These are phyloP conservation scores for Platichthys stellatus DNA, from an alignment of 2,113 vertebrate species.

Conservation along the genomic window DNA sequence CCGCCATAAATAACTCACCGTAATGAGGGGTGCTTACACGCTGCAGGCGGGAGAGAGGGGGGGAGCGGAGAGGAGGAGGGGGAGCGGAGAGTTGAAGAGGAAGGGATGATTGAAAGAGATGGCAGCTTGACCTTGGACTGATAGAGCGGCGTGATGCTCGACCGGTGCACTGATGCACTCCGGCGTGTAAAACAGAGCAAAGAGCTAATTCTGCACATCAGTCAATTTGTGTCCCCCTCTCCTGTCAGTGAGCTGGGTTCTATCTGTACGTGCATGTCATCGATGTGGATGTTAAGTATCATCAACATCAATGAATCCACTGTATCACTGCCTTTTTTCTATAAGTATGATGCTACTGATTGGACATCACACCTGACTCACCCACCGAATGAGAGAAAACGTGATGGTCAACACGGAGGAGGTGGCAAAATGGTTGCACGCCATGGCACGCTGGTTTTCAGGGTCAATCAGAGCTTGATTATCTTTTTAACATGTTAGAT, in stretches of 20 bases:
- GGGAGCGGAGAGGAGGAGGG: slow-evolving; percentile 6
- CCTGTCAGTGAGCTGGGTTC: not conserved
- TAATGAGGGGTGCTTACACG: slow-evolving; percentile 61
- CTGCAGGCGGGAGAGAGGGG: slow-evolving; percentile 31
- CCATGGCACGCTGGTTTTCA: too few species aligned
- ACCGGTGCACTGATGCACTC: not conserved
- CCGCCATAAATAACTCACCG: slow-evolving; percentile 69
- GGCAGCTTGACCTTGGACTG: slow-evolving; percentile 61
- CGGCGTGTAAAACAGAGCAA: slow-evolving; percentile 17
- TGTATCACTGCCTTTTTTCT: too few species aligned
- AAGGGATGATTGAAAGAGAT: slow-evolving; percentile 43
- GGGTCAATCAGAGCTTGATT: too few species aligned
- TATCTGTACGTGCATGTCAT: slow-evolving; percentile 24
- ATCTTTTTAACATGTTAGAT: too few species aligned
- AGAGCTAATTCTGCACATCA: slow-evolving; percentile 8
- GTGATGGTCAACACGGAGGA: too few species aligned
- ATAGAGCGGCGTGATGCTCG: slow-evolving; percentile 10
- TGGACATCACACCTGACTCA: too few species aligned
- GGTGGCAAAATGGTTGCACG: too few species aligned
- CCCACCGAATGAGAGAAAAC: too few species aligned
- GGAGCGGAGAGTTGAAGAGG: slow-evolving; percentile 9
- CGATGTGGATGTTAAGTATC: slow-evolving; percentile 47
- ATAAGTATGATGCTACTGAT: too few species aligned
- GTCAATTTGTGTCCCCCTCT: not conserved
- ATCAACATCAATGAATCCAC: too few species aligned